Base-by-base conservation (phyloP, 2,888 invertebrate species). In the Apomyelois bistriatella region DNA sequence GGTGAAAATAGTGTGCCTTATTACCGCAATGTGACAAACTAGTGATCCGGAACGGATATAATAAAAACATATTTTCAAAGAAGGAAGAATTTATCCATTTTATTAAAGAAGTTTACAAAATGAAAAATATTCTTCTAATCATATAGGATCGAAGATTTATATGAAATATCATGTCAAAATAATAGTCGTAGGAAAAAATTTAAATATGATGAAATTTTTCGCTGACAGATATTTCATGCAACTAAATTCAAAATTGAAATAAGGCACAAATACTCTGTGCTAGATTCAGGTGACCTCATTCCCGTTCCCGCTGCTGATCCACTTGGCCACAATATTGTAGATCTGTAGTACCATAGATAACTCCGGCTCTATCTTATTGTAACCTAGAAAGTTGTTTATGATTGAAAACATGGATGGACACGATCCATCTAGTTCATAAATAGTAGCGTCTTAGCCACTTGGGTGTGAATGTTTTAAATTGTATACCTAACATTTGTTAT, bases 251-350 rank as follows among this genome's bases (percentile, higher is more conserved):
- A 38, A 48, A 50, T 30, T 46, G 55, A 48, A 56, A 52, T 55
- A 38, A 51, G 52, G 52, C 55, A 48, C 48, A 17, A n/a, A 52
- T 56, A 49, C 30, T 36, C 43, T 52, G 49, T 53, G 49, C 55
- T 15, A 54, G 53, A 57, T 62, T 62, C 51, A 60, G 60, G 58
- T 62, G 57, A 62, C 60, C 59, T 58, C 58, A 54, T 59, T 61
- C 15, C 35, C 53, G 49, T 48, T 50, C 30, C 40, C 49, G 30
- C 9, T 49, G 40, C 28, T 15, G n/a, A 32, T 41, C 32, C n/a
- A 28, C 40, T 47, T 13, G 2, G 12, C 32, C 10, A 15, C 32
- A 48, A 37, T 37, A 51, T 41, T 51, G 41, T 42, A n/a, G 15
- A 50, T 51, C 22, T 51, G 12, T 35, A 13, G 37, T 37, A n/a